Base-by-base conservation (phyloP, 1,140 invertebrate species). In the Drosophila neocordata region DNA sequence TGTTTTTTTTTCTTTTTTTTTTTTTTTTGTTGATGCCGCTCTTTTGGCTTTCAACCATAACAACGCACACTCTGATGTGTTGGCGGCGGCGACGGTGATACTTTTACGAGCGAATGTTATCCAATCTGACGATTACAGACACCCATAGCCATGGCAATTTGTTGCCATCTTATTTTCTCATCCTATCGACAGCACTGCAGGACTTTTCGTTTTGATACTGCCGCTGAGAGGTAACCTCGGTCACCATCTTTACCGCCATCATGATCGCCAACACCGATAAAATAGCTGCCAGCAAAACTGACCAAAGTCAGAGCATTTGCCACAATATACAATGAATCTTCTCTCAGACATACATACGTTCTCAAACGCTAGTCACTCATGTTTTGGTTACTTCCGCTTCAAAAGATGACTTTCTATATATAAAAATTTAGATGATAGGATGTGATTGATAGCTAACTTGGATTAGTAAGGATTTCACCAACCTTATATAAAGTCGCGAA, bases 191-290 rank as follows among this genome's bases (percentile, higher is more conserved):
- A 53, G 64, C 80, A 69, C 80, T 78, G 80, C 80, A 83, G 80
- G 80, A 83, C 76, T 84, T 64, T 79, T 69, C 51, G 80, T 83
- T 83, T 83, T 79, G 80, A 83, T 84, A 84, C 41, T 72, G 80
- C 80, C 80, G 80, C 72, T 51, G 24, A 24, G 12, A 11, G 22
- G 1, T 6, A 6, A 6, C 27, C 27, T 6, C 27, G 4, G 4
- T 24, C 22, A 24, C 22, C 22, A 24, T 4, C 22, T 2, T 24
- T 4, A 24, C 22, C 22, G 22, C 24, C 35, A 58, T 65, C 62
- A 61, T 59, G 67, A 84, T 72, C 65, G 48, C 34, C 41, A 59
- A 66, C 58, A 41, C 48, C 67, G 79, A 82, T 82, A 82, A 82
- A 78, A 63, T 9, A 65, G 22, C 37, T 44, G 12, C 4, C 6